phyloP scores from a whole-genome alignment of 2,888 invertebrate genomes.

The Xiphydria camelus region DNA sequence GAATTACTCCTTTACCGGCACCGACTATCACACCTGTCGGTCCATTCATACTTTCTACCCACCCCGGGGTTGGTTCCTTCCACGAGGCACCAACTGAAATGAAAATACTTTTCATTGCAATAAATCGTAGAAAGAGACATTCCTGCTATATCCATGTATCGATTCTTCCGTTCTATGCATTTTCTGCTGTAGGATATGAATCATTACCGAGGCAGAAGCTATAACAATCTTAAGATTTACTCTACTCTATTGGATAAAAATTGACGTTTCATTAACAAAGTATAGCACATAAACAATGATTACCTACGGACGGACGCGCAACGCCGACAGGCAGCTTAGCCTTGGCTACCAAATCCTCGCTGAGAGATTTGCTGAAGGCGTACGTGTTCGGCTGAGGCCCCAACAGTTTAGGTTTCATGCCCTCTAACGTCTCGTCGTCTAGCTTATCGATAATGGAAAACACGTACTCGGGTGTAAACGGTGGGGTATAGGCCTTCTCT shows the following conservation, averaged over 20 bases:
- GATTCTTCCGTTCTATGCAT: too few relatives aligned
- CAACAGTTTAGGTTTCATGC: constrained; percentile 70
- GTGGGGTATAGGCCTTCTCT: constrained; percentile 77
- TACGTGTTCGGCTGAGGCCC: constrained; percentile 92
- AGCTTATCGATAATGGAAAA: constrained; percentile 70
- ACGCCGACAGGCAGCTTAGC: constrained; percentile 79
- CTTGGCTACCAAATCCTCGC: constrained; percentile 80
- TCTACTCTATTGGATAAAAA: too few relatives aligned
- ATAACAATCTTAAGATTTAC: too few relatives aligned
- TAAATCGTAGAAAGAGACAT: too few relatives aligned
- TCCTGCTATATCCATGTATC: too few relatives aligned
- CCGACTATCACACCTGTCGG: constrained; percentile 83
- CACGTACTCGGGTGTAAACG: constrained; percentile 63
- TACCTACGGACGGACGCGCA: constrained; percentile 90
- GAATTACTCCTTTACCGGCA: constrained; percentile 81
- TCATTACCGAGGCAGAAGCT: too few relatives aligned
- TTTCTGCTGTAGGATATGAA: too few relatives aligned
- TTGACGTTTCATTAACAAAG: too few relatives aligned
- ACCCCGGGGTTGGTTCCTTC: constrained; percentile 80
- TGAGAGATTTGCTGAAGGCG: constrained; percentile 91
- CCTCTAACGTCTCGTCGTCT: constrained; percentile 67
- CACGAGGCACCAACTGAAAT: constrained; percentile 80
- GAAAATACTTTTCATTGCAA: too few relatives aligned
- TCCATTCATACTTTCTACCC: constrained; percentile 91
- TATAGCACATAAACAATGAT: too few relatives aligned